Conservation (phyloP, 1,140 invertebrate genomes). For the Odontomachus brunneus region DNA sequence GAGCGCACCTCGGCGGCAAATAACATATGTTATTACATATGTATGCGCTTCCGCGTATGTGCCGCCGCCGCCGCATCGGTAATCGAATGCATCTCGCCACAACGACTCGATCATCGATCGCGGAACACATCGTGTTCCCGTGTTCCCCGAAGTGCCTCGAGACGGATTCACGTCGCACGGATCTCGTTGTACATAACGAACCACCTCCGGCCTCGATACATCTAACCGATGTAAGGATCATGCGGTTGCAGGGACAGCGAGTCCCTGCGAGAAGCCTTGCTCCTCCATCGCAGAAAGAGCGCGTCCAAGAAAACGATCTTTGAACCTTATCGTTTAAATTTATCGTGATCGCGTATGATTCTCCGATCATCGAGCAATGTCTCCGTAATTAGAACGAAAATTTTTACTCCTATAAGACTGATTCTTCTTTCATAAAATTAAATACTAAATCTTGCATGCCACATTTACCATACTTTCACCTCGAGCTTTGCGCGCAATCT, state of each 20-base stretch:
- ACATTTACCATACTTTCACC: neutral
- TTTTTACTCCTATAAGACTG: neutral
- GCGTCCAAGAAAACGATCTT: neutral
- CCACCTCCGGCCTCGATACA: conserved; percentile 36
- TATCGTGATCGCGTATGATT: neutral
- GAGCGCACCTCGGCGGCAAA: neutral
- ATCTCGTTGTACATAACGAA: conserved; percentile 51
- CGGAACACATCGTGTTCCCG: neutral
- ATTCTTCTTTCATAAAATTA: neutral
- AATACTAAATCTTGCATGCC: neutral
- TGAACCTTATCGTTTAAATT: neutral
- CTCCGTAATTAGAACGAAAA: neutral
- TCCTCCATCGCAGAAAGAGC: neutral
- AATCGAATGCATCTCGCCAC: conserved; percentile 49
- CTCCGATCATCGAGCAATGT: neutral
- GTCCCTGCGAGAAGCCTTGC: neutral
- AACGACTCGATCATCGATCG: conserved; percentile 55
- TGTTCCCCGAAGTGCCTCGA: conserved; percentile 26
- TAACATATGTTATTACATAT: conserved; percentile 43
- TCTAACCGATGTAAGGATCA: conserved; percentile 17
- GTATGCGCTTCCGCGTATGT: conserved; percentile 29
- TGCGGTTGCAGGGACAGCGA: neutral
- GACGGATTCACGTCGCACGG: conserved; percentile 31
- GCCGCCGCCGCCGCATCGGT: conserved; percentile 30
- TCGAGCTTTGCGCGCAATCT: neutral